Percentiles rank a stretch among this genome's conserved stretches.
Conservation (phyloP, 2,797 vertebrate genomes). For the Hippoglossus hippoglossus region DNA sequence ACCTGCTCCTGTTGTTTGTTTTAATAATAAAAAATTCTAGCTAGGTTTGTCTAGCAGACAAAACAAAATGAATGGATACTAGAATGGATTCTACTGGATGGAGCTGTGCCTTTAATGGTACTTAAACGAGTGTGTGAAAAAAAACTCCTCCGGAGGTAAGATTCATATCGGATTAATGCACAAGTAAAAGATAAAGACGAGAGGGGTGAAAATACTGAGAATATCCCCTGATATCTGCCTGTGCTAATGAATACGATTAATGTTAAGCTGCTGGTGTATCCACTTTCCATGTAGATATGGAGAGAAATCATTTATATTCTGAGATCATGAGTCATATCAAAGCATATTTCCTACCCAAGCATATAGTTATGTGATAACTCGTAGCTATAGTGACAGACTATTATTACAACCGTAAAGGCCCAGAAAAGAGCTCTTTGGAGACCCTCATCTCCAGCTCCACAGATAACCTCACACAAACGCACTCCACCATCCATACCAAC, state of each 20-base stretch:
- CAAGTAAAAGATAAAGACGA: constrained; percentile 75
- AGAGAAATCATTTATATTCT: constrained; percentile 61
- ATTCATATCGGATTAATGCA: constrained; percentile 77
- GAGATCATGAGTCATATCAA: constrained; percentile 61
- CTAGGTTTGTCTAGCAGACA: constrained; percentile 10
- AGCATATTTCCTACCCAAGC: constrained; percentile 21
- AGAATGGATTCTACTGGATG: constrained; percentile 32
- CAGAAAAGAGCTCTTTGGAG: constrained; percentile 31
- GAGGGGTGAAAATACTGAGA: constrained; percentile 68
- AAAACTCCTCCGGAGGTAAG: constrained; percentile 62
- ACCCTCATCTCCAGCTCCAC: constrained; percentile 28
- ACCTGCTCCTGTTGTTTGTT: constrained; percentile 62
- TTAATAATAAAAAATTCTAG: constrained; percentile 54
- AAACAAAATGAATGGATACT: constrained; percentile 46
- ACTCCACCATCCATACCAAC: neutral
- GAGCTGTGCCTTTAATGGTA: constrained; percentile 34
- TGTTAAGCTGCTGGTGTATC: constrained; percentile 76
- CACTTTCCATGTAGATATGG: constrained; percentile 70
- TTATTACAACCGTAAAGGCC: constrained; percentile 21
- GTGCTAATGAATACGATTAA: constrained; percentile 81
- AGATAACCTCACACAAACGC: constrained; percentile 27
- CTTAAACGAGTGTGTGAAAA: constrained; percentile 37
- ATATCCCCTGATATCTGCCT: constrained; percentile 76
- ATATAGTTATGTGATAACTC: constrained; percentile 34
- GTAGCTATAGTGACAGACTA: constrained; percentile 25